Percentiles rank a stretch among this genome's conserved stretches.
These are phyloP conservation scores for Gallinago undulata DNA, from an alignment of 2,113 vertebrate genomes.

Conservation along the genomic window DNA sequence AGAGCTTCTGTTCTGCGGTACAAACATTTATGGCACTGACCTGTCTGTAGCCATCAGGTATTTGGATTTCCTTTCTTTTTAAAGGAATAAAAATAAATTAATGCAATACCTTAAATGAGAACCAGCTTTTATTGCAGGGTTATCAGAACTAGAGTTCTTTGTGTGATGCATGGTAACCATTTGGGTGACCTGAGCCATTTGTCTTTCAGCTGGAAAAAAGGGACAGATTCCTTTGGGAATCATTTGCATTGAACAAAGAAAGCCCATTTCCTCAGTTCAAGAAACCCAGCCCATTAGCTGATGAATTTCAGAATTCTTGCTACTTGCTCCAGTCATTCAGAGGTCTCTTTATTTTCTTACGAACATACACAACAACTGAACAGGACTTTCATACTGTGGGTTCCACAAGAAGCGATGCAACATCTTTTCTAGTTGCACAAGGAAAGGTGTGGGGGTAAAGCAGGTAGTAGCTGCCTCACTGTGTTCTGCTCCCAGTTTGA, in stretches of 20 bases:
- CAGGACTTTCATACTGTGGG: background rate
- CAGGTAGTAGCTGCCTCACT: background rate
- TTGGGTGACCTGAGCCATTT: background rate
- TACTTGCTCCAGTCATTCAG: background rate
- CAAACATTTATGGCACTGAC: constrained; percentile 31
- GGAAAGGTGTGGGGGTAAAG: background rate
- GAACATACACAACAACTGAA: background rate
- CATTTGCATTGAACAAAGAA: background rate
- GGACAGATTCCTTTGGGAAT: background rate
- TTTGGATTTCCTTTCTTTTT: constrained; percentile 63
- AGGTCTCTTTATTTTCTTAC: constrained; percentile 40
- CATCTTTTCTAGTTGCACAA: accelerated
- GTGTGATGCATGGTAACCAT: background rate
- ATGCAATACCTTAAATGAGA: constrained; percentile 31
- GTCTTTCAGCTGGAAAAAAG: background rate
- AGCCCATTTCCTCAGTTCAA: background rate
- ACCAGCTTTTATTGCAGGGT: background rate
- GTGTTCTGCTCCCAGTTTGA: background rate
- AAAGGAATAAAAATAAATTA: constrained; percentile 60
- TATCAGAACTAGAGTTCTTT: background rate
- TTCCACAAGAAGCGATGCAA: background rate
- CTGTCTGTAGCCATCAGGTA: constrained; percentile 57
- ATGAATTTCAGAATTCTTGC: background rate
- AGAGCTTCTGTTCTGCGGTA: constrained; percentile 51
- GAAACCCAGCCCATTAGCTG: background rate